These are phyloP conservation scores for Alethe castanea DNA, from an alignment of 2,113 vertebrate genomes.

Conservation along the genomic window DNA sequence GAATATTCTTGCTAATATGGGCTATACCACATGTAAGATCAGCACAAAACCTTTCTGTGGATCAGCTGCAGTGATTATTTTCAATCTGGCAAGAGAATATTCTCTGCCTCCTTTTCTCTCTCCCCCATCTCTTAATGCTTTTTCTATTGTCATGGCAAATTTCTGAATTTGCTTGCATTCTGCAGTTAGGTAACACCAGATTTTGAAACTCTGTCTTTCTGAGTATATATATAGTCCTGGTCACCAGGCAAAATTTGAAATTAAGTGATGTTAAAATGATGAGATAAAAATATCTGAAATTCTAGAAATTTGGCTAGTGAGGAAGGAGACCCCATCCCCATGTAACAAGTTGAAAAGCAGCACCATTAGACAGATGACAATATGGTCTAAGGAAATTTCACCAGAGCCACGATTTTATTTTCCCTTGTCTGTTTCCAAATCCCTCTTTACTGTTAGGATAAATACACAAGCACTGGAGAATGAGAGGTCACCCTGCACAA, in stretches of 20 bases:
- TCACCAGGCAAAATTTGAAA: background rate
- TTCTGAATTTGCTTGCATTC: constrained; percentile 11
- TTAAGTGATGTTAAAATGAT: background rate
- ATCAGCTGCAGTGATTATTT: background rate
- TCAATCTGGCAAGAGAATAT: background rate
- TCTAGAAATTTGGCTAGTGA: background rate
- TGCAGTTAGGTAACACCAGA: background rate
- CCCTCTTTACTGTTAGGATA: background rate
- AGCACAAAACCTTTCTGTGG: background rate
- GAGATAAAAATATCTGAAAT: background rate
- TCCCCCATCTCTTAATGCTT: background rate
- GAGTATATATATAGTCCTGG: background rate
- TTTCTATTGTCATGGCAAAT: constrained; percentile 32
- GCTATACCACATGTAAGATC: background rate
- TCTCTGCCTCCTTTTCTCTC: background rate
- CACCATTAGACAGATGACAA: background rate
- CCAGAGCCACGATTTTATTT: background rate
- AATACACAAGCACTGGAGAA: background rate
- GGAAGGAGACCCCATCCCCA: background rate
- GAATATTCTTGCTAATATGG: background rate
- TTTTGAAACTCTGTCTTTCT: background rate
- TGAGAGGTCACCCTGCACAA: background rate
- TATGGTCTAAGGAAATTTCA: background rate
- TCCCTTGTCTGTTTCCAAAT: background rate
- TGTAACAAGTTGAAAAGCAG: background rate